Evolutionary conservation across 2,888 invertebrate species (phyloP).

Genomic region (Desoria tigrina): DNA sequence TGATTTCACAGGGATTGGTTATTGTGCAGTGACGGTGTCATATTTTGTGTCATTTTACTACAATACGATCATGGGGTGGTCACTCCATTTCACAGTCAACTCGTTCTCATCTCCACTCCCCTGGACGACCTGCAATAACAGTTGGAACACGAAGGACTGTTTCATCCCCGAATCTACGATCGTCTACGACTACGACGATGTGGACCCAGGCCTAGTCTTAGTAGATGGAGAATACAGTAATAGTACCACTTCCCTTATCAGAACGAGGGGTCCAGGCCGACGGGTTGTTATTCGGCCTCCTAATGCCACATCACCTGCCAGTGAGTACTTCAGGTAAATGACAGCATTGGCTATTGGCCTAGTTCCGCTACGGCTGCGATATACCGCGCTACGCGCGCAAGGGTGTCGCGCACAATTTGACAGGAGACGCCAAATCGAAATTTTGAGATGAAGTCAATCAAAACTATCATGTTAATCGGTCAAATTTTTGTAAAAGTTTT

Average conservation of each 20-base stretch:
- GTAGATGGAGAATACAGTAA: slow-evolving; percentile 45
- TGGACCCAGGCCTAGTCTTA: slow-evolving; percentile 36
- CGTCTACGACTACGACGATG: slow-evolving; percentile 40
- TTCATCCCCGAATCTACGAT: slow-evolving; percentile 56
- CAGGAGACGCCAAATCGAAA: no score
- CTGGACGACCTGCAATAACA: slow-evolving; percentile 78
- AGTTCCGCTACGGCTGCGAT: no score
- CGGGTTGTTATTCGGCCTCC: slow-evolving; percentile 33
- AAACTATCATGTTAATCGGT: no score
- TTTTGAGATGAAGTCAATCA: no score
- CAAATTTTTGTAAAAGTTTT: no score
- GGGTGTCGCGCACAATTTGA: no score
- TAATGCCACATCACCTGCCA: slow-evolving; percentile 67
- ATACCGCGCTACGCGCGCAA: no score
- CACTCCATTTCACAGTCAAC: slow-evolving; percentile 69
- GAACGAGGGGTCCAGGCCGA: slow-evolving; percentile 12
- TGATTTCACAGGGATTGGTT: slow-evolving; percentile 67
- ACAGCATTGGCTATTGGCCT: no score
- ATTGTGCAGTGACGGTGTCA: slow-evolving; percentile 75
- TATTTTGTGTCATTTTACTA: slow-evolving; percentile 80
- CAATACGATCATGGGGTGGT: slow-evolving; percentile 84
- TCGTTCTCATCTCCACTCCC: slow-evolving; percentile 70
- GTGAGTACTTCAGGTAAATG: slow-evolving; percentile 78
- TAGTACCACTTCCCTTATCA: slow-evolving; percentile 7
- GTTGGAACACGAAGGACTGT: slow-evolving; percentile 76